Base-by-base conservation (phyloP, 2,797 vertebrate species). In the Dipus sagitta region DNA sequence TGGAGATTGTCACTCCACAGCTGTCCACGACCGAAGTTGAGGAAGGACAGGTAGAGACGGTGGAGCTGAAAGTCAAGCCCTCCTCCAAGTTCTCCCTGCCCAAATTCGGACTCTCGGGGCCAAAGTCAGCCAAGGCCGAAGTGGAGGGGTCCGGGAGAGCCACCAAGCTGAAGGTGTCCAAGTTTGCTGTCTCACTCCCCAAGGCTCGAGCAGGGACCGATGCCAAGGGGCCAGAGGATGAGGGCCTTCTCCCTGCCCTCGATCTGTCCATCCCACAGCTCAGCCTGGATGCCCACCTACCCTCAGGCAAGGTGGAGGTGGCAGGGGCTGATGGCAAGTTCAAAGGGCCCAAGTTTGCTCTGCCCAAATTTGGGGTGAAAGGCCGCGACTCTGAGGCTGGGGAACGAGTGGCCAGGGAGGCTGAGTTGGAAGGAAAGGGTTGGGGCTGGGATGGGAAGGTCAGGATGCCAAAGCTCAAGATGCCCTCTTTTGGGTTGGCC, bases 181-280 rank as follows among this genome's bases (percentile, higher is more conserved):
- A 97, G 91, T 98, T 98, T 24, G 86, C 97, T 62, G 97, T 98
- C 47, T 96, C 97, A 0, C 97, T 98, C 28, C 96, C 98, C 81
- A 98, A 97, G 93, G 85, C 96, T 75, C 95, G 96, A 30, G 62
- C 65, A 0, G 98, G 96, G 34, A 54, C 67, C 0, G 97, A 97
- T 14, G 83, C 67, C 5, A 96, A 96, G 86, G 90, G 71, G 62
- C 62, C 74, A 17, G 97, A 78, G 87, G 97, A 98, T 71, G 95
- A 84, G 12, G 96, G 96, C 38, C 96, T 98, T 97, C 94, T 98
- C 82, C 98, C 98, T 0, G 98, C 98, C 77, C 98, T 99, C 62
- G 98, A 99, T 76, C 98, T 99, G 68, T 98, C 98, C 58, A 98
- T 98, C 81, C 99, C 99, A 1, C 98, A 98, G 72, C 97, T 99